Conservation (phyloP, 2,797 vertebrate genomes). For the Parauchenoglanis ngamensis region DNA sequence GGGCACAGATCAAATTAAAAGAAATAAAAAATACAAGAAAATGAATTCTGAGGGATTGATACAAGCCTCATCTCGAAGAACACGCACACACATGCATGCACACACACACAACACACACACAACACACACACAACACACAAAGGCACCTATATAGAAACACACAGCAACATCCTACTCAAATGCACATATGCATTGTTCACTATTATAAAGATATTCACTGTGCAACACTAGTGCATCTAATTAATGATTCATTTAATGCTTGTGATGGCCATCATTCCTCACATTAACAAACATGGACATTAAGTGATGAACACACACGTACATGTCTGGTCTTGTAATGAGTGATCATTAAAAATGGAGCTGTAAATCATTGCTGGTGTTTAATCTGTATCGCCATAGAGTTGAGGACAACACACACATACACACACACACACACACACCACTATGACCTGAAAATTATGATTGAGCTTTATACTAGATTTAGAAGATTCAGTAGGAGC, state of each 20-base stretch:
- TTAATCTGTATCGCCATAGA: slow-evolving; percentile 22
- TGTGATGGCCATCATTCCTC: not conserved
- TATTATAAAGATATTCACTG: not conserved
- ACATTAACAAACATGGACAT: not conserved
- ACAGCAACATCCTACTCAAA: not conserved
- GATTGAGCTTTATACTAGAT: not conserved
- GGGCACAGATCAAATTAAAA: not conserved
- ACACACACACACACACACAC: too few species aligned
- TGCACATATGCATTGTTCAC: not conserved
- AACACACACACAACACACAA: not conserved
- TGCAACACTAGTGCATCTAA: not conserved
- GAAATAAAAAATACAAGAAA: too few species aligned
- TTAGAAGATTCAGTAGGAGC: not conserved
- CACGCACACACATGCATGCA: not conserved
- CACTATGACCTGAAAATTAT: not conserved
- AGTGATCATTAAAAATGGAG: slow-evolving; percentile 26
- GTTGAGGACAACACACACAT: not conserved
- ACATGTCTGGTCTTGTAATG: slow-evolving; percentile 13
- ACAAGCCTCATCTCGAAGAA: not conserved
- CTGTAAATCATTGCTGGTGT: slow-evolving; percentile 35
- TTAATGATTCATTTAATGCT: not conserved
- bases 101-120: not conserved
- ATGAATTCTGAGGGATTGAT: not conserved
- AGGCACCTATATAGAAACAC: not conserved
- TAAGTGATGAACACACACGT: not conserved